These are phyloP conservation scores for Lasioglossum leucozonium DNA, from an alignment of 2,888 invertebrate genomes.

Conservation along the genomic window DNA sequence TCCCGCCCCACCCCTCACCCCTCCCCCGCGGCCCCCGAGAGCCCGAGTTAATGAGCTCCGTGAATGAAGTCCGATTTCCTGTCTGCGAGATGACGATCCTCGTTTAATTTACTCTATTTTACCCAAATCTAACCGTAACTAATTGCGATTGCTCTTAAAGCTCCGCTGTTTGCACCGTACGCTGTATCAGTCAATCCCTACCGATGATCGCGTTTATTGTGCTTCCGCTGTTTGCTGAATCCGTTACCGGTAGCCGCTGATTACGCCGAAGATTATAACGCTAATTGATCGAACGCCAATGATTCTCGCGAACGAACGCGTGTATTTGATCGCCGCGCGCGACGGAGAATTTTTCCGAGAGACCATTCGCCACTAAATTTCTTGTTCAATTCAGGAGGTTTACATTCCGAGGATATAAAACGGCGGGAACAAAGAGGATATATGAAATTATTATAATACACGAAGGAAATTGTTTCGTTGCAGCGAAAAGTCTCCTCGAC, in stretches of 20 bases:
- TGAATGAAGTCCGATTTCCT: conserved; percentile 17
- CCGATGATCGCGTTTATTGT: conserved; percentile 4
- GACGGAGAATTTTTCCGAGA: too few relatives aligned
- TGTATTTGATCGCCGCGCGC: too few relatives aligned
- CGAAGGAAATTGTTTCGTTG: background rate
- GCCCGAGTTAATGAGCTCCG: background rate
- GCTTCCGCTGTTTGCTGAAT: background rate
- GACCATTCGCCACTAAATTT: too few relatives aligned
- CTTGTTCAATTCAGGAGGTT: too few relatives aligned
- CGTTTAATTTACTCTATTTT: background rate
- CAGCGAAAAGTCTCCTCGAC: too few relatives aligned
- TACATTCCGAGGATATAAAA: too few relatives aligned
- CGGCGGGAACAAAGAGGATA: too few relatives aligned
- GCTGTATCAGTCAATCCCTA: background rate
- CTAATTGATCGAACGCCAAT: conserved; percentile 1
- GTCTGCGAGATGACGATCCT: background rate
- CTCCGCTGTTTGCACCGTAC: background rate
- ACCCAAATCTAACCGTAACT: conserved; percentile 1
- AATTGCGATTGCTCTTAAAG: background rate
- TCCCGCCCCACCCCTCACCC: too few relatives aligned
- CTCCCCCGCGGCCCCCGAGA: too few relatives aligned
- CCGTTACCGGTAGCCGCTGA: background rate
- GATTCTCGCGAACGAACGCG: background rate
- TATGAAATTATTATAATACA: too few relatives aligned
- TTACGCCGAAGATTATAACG: background rate